Base-by-base conservation (phyloP, 2,888 invertebrate genomes). In the Bedellia somnulentella region DNA sequence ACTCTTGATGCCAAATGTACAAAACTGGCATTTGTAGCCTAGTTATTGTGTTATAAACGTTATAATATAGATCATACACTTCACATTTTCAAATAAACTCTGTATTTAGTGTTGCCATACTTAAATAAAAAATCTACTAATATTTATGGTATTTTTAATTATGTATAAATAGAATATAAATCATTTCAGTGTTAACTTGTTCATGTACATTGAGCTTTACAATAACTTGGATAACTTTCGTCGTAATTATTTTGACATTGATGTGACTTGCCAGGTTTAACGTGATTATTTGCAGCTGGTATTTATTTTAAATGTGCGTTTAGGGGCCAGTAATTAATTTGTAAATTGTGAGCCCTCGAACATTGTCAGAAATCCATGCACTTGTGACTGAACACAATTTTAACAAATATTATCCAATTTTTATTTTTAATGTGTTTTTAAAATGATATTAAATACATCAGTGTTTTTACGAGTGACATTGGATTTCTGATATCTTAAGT, bases 401-500 rank as follows among this genome's bases (percentile, higher is more conserved):
- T 24, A 24, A 13, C 24, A 11, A 13, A 24, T 24, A 12, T 24
- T 24, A 24, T 24, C 24, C 24, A 5, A 24, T 24, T 8, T 24
- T 2, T 24, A 24, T 6, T 13, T 10, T 18, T 6, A 1, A 3
- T 5, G 11, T 24, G 13, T 24, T 24, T 24, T 25, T 9, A 14
- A 8, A 27, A 16, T 27, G 27, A 17, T 27, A 17, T 17, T 17
- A 23, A 4, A 9, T 23, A 24, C 9, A 14, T 25, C 13, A 26
- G 26, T 10, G n/a, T 15, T 26, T 26, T 8, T 14, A 15, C 15
- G 15, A 22, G 44, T 42, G 51, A 70, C 70, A 70, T 71, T 48
- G 56, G 51, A 70, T 70, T 70, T 70, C 70, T 47, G 45, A 42
- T 48, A 46, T 50, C 44, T 39, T 52, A 52, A 47, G 39, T 36